Conservation (phyloP, 2,888 invertebrate species). For the Doris montereyensis region DNA sequence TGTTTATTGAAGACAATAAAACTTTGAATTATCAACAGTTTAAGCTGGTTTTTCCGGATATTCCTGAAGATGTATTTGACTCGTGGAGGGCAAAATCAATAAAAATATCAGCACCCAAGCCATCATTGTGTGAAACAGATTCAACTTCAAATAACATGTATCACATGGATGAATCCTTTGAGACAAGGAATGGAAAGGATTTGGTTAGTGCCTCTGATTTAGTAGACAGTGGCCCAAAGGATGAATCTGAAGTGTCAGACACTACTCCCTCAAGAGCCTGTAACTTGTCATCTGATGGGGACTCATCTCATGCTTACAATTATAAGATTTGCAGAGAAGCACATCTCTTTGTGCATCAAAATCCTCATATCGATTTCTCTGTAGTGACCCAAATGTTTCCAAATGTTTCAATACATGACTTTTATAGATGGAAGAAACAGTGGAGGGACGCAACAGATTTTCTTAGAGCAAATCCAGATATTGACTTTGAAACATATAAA, state of each 20-base stretch:
- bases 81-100: constrained; percentile 38
- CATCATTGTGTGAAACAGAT: no score
- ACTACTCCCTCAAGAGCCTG: constrained; percentile 6
- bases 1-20: constrained; percentile 42
- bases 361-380: constrained; percentile 44
- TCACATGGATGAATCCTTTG: not conserved
- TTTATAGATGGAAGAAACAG: constrained; percentile 47
- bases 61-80: constrained; percentile 46
- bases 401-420: constrained; percentile 40
- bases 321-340: constrained; percentile 43
- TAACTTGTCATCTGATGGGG: no score
- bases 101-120: no score
- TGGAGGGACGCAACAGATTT: constrained; percentile 42
- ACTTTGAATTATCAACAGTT: constrained; percentile 42
- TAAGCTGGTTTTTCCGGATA: constrained; percentile 43
- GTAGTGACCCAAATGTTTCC: constrained; percentile 43
- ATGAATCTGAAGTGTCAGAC: not conserved
- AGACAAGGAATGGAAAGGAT: not conserved
- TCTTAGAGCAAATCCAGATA: constrained; percentile 39
- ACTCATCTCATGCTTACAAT: no score
- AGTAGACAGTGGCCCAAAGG: not conserved
- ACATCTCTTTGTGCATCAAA: constrained; percentile 44
- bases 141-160: not conserved
- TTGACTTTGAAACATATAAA: constrained; percentile 34
- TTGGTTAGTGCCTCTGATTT: not conserved